Base-by-base conservation (phyloP, 1,140 invertebrate species). In the Drosophila cardini region DNA sequence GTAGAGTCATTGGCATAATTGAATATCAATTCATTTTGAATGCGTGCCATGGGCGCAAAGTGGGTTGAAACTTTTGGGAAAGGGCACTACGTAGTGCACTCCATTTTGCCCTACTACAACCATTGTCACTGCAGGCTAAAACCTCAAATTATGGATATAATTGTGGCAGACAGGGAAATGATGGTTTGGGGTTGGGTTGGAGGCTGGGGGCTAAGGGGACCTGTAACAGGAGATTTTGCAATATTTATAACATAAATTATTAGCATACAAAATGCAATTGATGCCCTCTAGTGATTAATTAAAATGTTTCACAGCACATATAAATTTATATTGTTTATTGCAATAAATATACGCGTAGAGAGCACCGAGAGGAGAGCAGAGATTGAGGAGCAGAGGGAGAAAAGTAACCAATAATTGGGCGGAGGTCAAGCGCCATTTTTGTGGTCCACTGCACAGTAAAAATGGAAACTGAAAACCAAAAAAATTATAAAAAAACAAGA, bases 231-330 rank as follows among this genome's bases (percentile, higher is more conserved):
- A 76, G 68, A 68, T 69, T 64, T 68, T 87, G 72, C 56, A 87
- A 87, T 83, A 87, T 87, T 87, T 87, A 87, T 87, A 62, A 68
- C 76, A 70, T 80, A 83, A 87, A 87, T 87, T 87, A 89, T 87
- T 79, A 87, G 72, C 83, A 87, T 83, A 63, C 79, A 89, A 87
- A 87, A 87, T 87, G 83, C 83, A 87, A 87, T 89, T 87, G 83
- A 87, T 89, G 84, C 83, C 83, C 83, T 87, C 83, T 62, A 79
- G 83, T 87, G 83, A 87, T 87, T 87, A 87, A 87, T 87, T 89
- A 87, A 87, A 89, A 80, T 80, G 83, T 89, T 87, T 79, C 83
- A 80, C 76, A 83, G 68, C 83, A 70, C 83, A 79, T 69, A 86
- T 86, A 86, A 86, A 86, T 86, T 86, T 40, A 78, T 87, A 86